Conservation (phyloP, 2,113 vertebrate species). For the Procapra przewalskii region DNA sequence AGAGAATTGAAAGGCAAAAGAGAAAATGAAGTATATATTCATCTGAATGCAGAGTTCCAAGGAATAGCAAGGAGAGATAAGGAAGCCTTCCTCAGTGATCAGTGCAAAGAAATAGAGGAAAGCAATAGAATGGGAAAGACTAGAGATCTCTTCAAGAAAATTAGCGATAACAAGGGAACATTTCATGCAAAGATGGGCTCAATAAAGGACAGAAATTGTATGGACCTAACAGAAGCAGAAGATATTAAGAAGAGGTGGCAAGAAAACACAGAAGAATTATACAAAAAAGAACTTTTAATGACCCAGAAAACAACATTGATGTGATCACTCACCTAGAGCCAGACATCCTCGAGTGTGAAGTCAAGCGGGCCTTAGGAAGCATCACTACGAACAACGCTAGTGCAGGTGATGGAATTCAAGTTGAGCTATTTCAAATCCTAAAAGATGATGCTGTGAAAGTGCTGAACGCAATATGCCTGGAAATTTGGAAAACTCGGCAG, state of each 20-base stretch:
- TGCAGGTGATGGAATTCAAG: not conserved
- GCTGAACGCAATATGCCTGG: not conserved
- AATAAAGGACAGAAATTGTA: not conserved
- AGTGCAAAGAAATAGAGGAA: not conserved
- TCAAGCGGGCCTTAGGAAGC: not conserved
- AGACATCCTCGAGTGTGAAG: not conserved
- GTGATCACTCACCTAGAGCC: not conserved
- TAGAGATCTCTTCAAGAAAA: not conserved
- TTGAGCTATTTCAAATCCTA: not conserved
- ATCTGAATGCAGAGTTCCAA: not conserved
- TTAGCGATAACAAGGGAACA: not conserved
- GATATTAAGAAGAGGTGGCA: not conserved
- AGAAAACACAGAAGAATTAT: not conserved
- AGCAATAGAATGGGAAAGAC: not conserved
- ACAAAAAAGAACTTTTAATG: not conserved
- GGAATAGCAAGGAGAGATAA: not conserved
- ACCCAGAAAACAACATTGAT: not conserved
- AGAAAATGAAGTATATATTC: not conserved
- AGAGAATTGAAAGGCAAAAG: not conserved
- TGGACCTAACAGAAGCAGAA: not conserved
- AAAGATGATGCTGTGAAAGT: not conserved
- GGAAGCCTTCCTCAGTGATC: not conserved
- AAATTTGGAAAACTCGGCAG: not conserved
- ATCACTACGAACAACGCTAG: rapidly evolving
- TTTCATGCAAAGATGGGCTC: not conserved